Percentiles rank a stretch among this genome's conserved stretches.
Conservation (phyloP, 2,797 vertebrate genomes). For the Dryobates pubescens region DNA sequence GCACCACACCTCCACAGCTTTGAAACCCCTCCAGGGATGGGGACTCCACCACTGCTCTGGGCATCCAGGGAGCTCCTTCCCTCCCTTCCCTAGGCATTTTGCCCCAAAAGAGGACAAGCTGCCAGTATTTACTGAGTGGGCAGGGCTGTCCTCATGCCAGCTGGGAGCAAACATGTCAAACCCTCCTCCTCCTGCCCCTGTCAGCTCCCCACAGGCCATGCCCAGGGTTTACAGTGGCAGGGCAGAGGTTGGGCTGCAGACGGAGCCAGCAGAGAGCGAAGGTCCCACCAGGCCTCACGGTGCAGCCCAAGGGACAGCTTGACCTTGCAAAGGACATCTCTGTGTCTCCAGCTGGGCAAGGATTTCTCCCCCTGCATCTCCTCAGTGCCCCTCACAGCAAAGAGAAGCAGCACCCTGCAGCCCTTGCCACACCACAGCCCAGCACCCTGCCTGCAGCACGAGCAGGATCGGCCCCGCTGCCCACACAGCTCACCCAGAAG, state of each 20-base stretch:
- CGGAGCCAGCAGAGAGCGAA: background rate
- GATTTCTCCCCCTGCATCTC: background rate
- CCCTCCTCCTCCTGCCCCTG: background rate
- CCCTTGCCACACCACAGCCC: background rate
- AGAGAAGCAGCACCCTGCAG: background rate
- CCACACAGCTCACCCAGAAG: background rate
- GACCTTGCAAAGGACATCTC: background rate
- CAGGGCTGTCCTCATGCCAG: background rate
- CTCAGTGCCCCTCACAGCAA: fast-evolving
- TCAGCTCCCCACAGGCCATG: background rate
- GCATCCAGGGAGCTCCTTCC: background rate
- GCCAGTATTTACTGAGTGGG: background rate
- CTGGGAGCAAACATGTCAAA: fast-evolving
- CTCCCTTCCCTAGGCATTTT: background rate
- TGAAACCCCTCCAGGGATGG: too few species aligned
- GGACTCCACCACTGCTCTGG: too few species aligned
- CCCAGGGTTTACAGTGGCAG: background rate
- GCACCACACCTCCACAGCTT: too few species aligned
- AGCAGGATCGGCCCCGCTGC: background rate
- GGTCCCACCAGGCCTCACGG: background rate
- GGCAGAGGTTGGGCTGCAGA: background rate
- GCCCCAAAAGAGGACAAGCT: background rate
- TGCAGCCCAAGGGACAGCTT: background rate
- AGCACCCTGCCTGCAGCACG: background rate
- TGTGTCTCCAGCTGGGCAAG: background rate